Conservation (phyloP, 2,888 invertebrate genomes). For the Lepetodrilus schrolli region DNA sequence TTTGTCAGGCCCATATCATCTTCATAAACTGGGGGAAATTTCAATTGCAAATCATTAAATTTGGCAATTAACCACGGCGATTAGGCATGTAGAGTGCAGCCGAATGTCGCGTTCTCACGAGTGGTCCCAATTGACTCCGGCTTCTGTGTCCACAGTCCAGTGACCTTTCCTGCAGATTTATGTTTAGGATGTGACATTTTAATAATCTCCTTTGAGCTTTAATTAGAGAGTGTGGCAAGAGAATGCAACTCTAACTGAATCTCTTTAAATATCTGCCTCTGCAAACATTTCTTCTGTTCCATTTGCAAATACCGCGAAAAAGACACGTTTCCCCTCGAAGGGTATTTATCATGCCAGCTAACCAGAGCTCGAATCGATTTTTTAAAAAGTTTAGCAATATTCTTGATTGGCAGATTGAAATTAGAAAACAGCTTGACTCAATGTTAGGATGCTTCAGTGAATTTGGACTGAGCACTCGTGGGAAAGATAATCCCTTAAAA, state of each 20-base stretch:
- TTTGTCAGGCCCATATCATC: no score
- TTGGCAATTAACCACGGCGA: no score
- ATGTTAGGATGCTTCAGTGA: no score
- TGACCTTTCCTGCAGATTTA: neutral
- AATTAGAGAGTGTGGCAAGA: slow-evolving; percentile 13
- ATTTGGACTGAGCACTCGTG: no score
- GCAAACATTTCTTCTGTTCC: neutral
- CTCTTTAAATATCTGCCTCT: neutral
- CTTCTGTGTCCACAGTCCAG: no score
- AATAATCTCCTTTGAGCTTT: slow-evolving; percentile 7
- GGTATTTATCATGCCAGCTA: neutral
- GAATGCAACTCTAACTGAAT: neutral
- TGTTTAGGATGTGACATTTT: neutral
- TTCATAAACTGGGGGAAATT: no score
- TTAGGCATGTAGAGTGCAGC: no score
- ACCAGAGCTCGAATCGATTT: neutral
- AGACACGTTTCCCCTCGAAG: neutral
- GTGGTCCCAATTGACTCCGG: no score
- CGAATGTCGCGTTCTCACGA: no score
- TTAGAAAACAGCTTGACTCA: no score
- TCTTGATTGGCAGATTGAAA: neutral
- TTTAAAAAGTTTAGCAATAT: neutral
- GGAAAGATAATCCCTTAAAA: no score
- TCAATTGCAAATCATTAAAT: no score
- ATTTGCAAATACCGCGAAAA: neutral